Evolutionary conservation across 2,888 invertebrate genomes (phyloP), one percentile per base, ranked within the genome.

Genomic region (Drosophila demipolita): DNA sequence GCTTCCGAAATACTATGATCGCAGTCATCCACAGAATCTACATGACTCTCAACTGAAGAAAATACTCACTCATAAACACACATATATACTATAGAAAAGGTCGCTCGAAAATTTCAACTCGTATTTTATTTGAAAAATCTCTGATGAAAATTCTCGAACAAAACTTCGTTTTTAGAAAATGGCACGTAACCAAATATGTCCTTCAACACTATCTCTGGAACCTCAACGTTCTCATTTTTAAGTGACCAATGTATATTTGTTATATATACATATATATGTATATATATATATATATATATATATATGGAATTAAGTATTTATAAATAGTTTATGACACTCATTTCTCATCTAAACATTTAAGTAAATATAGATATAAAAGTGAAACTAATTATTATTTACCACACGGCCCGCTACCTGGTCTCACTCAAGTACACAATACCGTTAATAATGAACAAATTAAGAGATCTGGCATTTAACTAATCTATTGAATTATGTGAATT

Each of bases 341-440:
- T 38, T 62, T 53, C 70, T 64, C 68, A 69, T 63, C 65, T 70
- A 74, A 55, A 33, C 52, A 42, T 12, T 50, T 72, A 71, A 72
- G 40, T 83, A 86, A 55, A 59, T 33, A 32, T 55, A 54, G 36
- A 29, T 32, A n/a, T 29, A 63, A 17, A 36, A 58, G 45, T 35
- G 23, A 54, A 42, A 61, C 55, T 80, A 80, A 86, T 83, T 88
- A 87, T 83, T 82, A 80, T 38, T 64, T 64, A 36, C 35, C 49
- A 20, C 23, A 49, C 45, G 57, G 55, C 48, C 38, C 48, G 15
- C 5, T 45, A 12, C 40, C 23, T 55, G 48, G 23, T 40, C 36
- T 50, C 42, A 50, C 36, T 61, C 35, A 69, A 73, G 45, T 55
- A 61, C 36, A 33, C 60, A 32, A 26, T 42, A 26, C 12, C 29